Base-by-base conservation (phyloP, 2,113 vertebrate species). In the Elephas maximus region DNA sequence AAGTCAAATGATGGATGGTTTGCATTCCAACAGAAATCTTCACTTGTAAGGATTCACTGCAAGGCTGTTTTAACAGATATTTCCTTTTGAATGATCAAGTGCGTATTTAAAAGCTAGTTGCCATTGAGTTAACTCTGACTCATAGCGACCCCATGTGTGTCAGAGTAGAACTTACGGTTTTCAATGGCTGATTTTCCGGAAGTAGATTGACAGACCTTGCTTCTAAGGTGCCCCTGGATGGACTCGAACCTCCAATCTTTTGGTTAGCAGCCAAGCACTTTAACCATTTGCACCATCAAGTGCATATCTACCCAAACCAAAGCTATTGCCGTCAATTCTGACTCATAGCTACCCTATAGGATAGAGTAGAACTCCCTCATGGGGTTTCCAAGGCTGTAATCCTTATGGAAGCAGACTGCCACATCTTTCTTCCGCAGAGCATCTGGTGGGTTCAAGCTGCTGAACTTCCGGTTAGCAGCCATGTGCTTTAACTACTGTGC, bases 21-120 rank as follows among this genome's bases (percentile, higher is more conserved):
- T 41, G 69, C 37, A 93, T 82, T 45, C 79, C 15, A 91, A 89
- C 94, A 80, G 45, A 5, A 44, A 88, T 88, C 71, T 73, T 84
- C 18, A 6, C 21, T 44, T 57, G 4, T 88, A 24, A 94, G 28
- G 10, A 63, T 69, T 77, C 41, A 74, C 44, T n/a, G 37, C 24
- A 44, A 62, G 33, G 24, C 30, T 90, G 60, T 57, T 48, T 62
- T 26, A 93, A 93, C 45, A 90, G n/a, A 63, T 10, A 45, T 1
- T 65, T 71, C 76, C 57, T 81, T 33, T 20, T 10, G 5, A 0
- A 14, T 51, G 23, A 76, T 33, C 63, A 57, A 57, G 53, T 24
- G 53, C 65, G 21, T 21, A 14, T 37, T 74, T 45, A 45, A 4
- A 85, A 41, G 82, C 73, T 74, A 57, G 44, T 78, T 21, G 18